phyloP scores from a whole-genome alignment of 1,140 invertebrate genomes.

The Drosophila ficusphila region DNA sequence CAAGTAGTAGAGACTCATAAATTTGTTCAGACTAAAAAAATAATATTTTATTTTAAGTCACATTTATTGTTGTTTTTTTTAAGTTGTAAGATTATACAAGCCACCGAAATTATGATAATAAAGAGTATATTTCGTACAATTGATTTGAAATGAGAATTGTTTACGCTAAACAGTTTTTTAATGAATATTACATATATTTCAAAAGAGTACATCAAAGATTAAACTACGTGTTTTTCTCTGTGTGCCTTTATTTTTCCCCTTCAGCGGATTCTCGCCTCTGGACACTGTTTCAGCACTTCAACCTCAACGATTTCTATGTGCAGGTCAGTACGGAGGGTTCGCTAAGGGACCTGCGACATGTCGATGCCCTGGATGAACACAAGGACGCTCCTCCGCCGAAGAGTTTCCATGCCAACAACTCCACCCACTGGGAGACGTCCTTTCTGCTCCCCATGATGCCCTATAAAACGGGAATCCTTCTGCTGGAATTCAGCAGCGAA shows the following conservation, averaged over 20 bases:
- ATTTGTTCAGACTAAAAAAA: too few species aligned
- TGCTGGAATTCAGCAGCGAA: conserved; percentile 51
- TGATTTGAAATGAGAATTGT: too few species aligned
- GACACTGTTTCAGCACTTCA: conserved; percentile 53
- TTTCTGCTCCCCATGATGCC: conserved; percentile 43
- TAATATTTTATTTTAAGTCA: too few species aligned
- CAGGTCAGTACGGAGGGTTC: conserved; percentile 61
- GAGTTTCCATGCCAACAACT: conserved; percentile 57
- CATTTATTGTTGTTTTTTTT: too few species aligned
- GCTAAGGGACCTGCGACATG: conserved; percentile 51
- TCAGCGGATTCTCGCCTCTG: conserved; percentile 39
- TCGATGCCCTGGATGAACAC: conserved; percentile 30
- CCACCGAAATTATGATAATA: too few species aligned
- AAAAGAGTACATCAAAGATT: neutral
- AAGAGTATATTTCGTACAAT: too few species aligned
- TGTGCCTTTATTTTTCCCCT: neutral
- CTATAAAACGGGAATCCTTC: conserved; percentile 68
- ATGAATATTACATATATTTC: neutral
- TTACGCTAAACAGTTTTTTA: neutral
- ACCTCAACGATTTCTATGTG: conserved; percentile 65
- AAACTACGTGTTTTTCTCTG: neutral
- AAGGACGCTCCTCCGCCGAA: conserved; percentile 53
- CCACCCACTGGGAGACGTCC: conserved; percentile 55
- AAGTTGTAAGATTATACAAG: too few species aligned
- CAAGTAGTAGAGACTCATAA: too few species aligned